Base-by-base conservation (phyloP, 2,888 invertebrate genomes). In the Ariolimax columbianus region DNA sequence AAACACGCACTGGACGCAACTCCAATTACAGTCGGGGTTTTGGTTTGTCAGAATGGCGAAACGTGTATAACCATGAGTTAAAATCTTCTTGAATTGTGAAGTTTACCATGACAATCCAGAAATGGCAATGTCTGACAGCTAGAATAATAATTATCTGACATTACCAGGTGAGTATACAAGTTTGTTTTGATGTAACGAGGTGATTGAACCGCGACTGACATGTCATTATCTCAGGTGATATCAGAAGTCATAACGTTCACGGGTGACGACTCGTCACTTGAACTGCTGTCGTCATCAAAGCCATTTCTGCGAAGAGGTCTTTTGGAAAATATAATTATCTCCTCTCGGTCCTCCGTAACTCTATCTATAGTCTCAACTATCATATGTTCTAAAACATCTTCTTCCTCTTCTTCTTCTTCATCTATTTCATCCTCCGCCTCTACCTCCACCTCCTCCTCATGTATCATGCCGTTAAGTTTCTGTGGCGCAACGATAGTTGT, bases 251-350 rank as follows among this genome's bases (percentile, higher is more conserved):
- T 33, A 4, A 80, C 75, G 30, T 73, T 79, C 26, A 73, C 84
- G 0, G 84, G 84, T 26, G 63, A 75, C 0, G 47, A 26, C 33
- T 84, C 84, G 66, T 84, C 84, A 80, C 84, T 75, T 1, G 80
- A 80, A 36, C 75, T 75, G 26, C 55, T 72, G 1, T 70, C 80
- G 4, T 80, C 80, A 9, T 70, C 51, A 19, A 19, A 68, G 6
- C 70, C 80, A 40, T 26, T 47, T 9, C 43, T 30, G 14, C n/a
- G 30, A n/a, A n/a, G 43, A 14, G 43, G 73, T 73, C 43, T 73
- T 47, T 47, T 73, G 19, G 73, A 73, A 73, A 47, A 73, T 1
- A 73, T 1, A 26, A 80, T 47, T 4, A 68, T 47, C 11, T 75
- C 82, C 19, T 63, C 23, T 43, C 23, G 23, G 7, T 17, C 43